Evolutionary conservation across 2,113 vertebrate genomes (phyloP).

Genomic region (Chaenogobius annularis): DNA sequence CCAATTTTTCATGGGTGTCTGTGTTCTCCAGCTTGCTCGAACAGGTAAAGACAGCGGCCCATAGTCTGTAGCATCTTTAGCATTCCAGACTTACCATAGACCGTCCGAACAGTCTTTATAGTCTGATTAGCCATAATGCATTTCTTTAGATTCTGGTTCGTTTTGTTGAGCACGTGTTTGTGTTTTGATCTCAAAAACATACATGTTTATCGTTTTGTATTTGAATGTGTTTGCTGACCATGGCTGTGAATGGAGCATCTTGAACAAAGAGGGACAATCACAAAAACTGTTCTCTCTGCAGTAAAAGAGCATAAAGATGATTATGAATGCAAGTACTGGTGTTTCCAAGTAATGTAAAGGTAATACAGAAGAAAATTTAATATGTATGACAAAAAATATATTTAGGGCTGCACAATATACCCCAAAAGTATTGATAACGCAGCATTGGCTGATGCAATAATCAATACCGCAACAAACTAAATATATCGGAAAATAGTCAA

Average conservation of each 20-base stretch:
- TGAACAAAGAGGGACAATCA: no score
- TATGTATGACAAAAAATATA: neutral
- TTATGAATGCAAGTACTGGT: neutral
- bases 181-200: no score
- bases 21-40: constrained; percentile 94
- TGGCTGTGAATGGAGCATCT: no score
- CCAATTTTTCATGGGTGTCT: constrained; percentile 89
- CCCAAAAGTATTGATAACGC: no score
- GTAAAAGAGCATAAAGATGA: neutral
- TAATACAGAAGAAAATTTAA: neutral
- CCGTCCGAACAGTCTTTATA: neutral
- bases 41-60: constrained; percentile 77
- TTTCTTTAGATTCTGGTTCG: neutral
- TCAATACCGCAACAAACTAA: no score
- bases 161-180: neutral
- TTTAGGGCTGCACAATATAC: no score
- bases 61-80: neutral
- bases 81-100: neutral
- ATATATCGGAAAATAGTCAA: no score
- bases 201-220: no score
- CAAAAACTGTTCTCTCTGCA: neutral
- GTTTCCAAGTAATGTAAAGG: neutral
- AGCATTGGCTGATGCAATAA: no score
- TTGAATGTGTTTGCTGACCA: no score
- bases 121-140: no score